Percentiles rank a stretch among this genome's conserved stretches.
These are phyloP conservation scores for Drosophila burlai DNA, from an alignment of 1,140 invertebrate genomes.

Conservation along the genomic window DNA sequence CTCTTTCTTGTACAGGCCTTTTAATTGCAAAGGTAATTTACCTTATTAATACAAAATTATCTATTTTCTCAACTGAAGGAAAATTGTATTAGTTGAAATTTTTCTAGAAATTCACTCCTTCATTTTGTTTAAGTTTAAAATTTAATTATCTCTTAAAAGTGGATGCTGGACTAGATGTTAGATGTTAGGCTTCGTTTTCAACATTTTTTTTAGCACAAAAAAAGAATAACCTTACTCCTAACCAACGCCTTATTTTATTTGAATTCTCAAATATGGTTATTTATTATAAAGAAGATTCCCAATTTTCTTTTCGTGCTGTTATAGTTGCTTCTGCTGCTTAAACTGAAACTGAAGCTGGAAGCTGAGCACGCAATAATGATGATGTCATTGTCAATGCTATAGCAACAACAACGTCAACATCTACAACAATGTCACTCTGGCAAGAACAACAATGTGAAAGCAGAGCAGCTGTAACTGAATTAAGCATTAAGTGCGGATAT, in stretches of 20 bases:
- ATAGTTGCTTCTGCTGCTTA: conserved; percentile 24
- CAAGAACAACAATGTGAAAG: conserved; percentile 53
- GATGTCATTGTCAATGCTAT: conserved; percentile 82
- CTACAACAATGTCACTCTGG: conserved; percentile 40
- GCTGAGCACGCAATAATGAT: conserved; percentile 83
- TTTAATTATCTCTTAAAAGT: too few relatives aligned
- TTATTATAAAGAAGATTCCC: not conserved
- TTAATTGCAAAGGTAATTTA: too few relatives aligned
- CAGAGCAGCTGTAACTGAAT: conserved; percentile 80
- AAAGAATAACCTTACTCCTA: not conserved
- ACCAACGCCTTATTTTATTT: not conserved
- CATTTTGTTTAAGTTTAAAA: too few relatives aligned
- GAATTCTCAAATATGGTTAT: not conserved
- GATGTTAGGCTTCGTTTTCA: too few relatives aligned
- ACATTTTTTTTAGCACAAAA: not conserved
- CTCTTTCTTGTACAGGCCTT: too few relatives aligned
- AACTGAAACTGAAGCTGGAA: conserved; percentile 25
- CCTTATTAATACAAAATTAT: too few relatives aligned
- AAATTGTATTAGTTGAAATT: too few relatives aligned
- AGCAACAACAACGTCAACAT: conserved; percentile 30
- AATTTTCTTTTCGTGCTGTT: not conserved
- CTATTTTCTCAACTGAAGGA: too few relatives aligned
- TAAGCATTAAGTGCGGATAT: conserved; percentile 84
- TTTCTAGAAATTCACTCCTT: too few relatives aligned
- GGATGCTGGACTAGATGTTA: too few relatives aligned